These are phyloP conservation scores for Plebejus argus DNA, from an alignment of 2,888 invertebrate genomes.

Conservation along the genomic window DNA sequence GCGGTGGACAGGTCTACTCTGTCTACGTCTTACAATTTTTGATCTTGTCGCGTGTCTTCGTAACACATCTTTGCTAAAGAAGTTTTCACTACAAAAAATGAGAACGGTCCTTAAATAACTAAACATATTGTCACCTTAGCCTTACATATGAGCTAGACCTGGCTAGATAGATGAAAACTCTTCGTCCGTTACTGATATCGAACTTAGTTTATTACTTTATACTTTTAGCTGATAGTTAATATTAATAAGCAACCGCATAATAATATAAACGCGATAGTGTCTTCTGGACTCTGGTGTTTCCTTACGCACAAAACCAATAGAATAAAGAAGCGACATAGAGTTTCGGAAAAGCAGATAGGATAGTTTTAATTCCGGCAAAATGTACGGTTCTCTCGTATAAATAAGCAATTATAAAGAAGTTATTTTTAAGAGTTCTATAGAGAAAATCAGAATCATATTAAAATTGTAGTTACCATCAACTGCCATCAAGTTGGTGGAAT, in stretches of 20 bases:
- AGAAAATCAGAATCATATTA: background rate
- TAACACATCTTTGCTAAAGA: no score
- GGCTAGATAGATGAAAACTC: conserved; percentile 23
- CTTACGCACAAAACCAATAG: no score
- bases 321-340: no score
- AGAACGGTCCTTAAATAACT: background rate
- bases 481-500: background rate
- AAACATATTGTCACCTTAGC: conserved; percentile 49
- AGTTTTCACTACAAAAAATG: no score
- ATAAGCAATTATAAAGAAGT: no score
- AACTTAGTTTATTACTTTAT: background rate
- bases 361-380: no score
- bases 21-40: no score
- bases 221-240: background rate
- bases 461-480: background rate
- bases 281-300: background rate
- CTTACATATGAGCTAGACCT: conserved; percentile 55
- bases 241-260: background rate
- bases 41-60: no score
- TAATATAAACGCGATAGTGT: background rate
- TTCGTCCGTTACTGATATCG: background rate
- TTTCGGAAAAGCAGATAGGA: no score
- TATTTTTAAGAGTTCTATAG: no score
- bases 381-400: no score
- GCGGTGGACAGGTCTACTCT: no score